Evolutionary conservation across 2,888 invertebrate species (phyloP).

Genomic region (Stegana nigrithorax): DNA sequence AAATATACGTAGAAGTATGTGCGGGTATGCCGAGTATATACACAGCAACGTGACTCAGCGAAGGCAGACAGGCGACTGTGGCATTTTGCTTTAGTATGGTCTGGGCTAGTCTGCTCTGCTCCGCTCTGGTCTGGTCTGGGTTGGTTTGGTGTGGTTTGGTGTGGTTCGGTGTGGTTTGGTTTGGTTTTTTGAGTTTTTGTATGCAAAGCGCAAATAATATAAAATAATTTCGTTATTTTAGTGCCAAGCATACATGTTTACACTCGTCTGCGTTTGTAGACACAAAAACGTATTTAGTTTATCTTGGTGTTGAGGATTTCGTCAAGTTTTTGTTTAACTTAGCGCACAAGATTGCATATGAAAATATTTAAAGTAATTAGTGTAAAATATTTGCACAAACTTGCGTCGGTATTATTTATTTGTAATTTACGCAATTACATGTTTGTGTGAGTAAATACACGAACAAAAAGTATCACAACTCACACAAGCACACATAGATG

Average conservation of each 20-base stretch:
- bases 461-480: conserved; percentile 18
- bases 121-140: too few relatives aligned
- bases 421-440: background rate
- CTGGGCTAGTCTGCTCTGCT: too few relatives aligned
- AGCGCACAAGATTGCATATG: background rate
- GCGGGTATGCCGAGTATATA: background rate
- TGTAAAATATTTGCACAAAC: conserved; percentile 58
- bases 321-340: background rate
- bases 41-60: background rate
- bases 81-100: too few relatives aligned
- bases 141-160: too few relatives aligned
- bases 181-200: too few relatives aligned
- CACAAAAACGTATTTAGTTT: background rate
- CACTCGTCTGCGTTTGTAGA: background rate
- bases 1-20: background rate
- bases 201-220: conserved; percentile 13
- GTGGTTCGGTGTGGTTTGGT: too few relatives aligned
- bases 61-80: too few relatives aligned
- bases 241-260: background rate
- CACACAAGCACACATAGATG: background rate
- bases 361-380: conserved; percentile 59
- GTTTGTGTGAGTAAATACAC: conserved; percentile 7
- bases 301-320: background rate
- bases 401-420: background rate
- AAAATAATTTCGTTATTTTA: conserved; percentile 15